Evolutionary conservation across 1,140 invertebrate species (phyloP).

Genomic region (Trissolcus basalis): DNA sequence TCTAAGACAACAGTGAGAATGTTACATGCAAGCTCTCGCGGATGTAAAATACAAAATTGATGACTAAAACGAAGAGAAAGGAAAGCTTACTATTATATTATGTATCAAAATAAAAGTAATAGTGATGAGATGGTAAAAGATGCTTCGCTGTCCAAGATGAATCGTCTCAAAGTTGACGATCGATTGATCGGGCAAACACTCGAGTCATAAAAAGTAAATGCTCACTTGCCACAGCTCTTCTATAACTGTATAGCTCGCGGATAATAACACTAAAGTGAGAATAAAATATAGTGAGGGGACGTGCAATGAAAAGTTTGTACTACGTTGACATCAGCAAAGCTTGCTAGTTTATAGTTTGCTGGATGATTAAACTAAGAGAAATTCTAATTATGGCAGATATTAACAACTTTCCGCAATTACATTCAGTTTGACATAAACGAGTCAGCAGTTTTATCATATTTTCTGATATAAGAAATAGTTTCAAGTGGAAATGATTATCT

Average conservation of each 20-base stretch:
- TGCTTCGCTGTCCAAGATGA: conserved; percentile 26
- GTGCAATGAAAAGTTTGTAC: conserved; percentile 51
- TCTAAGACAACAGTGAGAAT: too few species aligned
- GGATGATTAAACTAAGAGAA: conserved; percentile 47
- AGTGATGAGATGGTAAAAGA: conserved; percentile 29
- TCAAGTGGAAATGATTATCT: too few species aligned
- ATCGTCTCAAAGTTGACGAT: conserved; percentile 34
- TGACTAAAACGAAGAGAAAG: background rate
- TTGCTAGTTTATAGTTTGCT: conserved; percentile 40
- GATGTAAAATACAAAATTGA: background rate
- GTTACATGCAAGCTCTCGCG: too few species aligned
- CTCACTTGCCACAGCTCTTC: conserved; percentile 28
- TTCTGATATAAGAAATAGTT: too few species aligned
- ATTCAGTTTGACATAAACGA: too few species aligned
- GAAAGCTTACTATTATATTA: background rate
- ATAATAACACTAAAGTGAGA: conserved; percentile 59
- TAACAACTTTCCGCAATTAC: conserved; percentile 46
- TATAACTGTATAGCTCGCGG: conserved; percentile 37
- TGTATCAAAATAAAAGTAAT: background rate
- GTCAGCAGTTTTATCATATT: too few species aligned
- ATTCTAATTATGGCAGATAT: conserved; percentile 59
- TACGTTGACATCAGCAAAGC: conserved; percentile 34
- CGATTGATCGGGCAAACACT: conserved; percentile 35
- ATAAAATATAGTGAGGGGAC: conserved; percentile 49
- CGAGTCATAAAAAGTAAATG: conserved; percentile 32